Base-by-base conservation (phyloP, 2,113 vertebrate species). In the Emberiza fucata region DNA sequence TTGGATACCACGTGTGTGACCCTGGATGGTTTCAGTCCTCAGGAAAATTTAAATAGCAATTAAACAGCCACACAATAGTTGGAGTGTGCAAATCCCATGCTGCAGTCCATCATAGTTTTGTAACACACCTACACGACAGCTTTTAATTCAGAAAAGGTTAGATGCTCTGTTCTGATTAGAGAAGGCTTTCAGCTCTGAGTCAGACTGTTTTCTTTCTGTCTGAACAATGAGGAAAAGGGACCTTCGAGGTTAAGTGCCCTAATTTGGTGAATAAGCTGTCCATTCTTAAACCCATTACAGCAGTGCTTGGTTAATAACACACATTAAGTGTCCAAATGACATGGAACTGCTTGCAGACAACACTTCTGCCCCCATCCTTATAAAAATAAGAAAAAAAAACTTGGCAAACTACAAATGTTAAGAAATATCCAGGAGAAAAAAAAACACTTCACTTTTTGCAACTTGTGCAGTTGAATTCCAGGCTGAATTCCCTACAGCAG, bases 131-230 rank as follows among this genome's bases (percentile, higher is more conserved):
- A 90, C 78, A 86, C 0, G 0, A 83, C 59, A 86, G 76, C 39
- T 78, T 70, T 70, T 63, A 78, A 77, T 59, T 80, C 6, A 48
- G 54, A 82, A 81, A 83, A 72, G 39, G 64, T 48, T 14, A 87
- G 94, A 80, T 93, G 6, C 1, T 40, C 80, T 48, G 20, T 51
- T 79, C 65, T 80, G 90, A 87, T 85, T 86, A 79, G 28, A 37
- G 37, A 65, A 82, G 12, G 61, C 48, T 85, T 66, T 81, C 78
- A 87, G 78, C 29, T 81, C 40, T 94, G 95, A 95, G 57, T 92
- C 93, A 89, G 15, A 65, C 42, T 78, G 81, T 81, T 89, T 95
- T 75, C 81, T 31, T 95, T 88, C 64, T 85, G 65, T 76, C 53
- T 81, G 57, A 93, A 93, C 81, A 92, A 94, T 31, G 53, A 81